Evolutionary conservation across 2,113 vertebrate genomes (phyloP), one percentile per base, ranked within the genome.

Genomic region (Oxygymnocypris stewartii): DNA sequence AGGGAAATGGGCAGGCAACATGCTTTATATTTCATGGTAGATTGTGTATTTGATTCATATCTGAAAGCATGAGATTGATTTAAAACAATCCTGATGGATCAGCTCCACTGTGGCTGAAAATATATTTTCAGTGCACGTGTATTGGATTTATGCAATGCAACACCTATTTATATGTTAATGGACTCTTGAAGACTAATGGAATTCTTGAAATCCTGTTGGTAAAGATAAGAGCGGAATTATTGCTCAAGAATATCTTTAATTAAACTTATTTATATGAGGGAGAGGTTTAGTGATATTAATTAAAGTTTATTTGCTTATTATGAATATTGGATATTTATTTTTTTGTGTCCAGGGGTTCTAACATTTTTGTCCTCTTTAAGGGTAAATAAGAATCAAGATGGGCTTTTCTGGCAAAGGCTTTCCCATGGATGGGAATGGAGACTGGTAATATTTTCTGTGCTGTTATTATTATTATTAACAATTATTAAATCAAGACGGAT

Each of bases 131-230:
- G 5, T 12, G 37, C 49, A 35, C 42, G 71, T 13, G 71, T 47
- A 77, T 79, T 75, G 73, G 81, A 85, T 89, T 74, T 76, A 80
- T 86, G 75, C 84, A 86, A 85, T 63, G 79, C 73, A 89, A 87
- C 47, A 84, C 57, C 85, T 77, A 90, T 90, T 86, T 90, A 90
- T 88, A 90, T 90, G 89, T 78, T 88, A 90, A 90, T 88, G 44
- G 40, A 31, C 74, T 20, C 61, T 47, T 75, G 23, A 69, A 77
- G 57, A 82, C 25, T 83, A 85, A 88, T 85, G 74, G 79, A 85
- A 90, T 87, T 85, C 23, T 80, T 67, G 61, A 74, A 79, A 49
- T 88, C 74, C 67, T 80, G 74, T 76, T 87, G 78, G 51, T 87
- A 67, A 84, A 25, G 67, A 80, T 85, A 75, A 85, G 18, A 69